These are phyloP conservation scores for Rana temporaria DNA, from an alignment of 2,113 vertebrate species.

Conservation along the genomic window DNA sequence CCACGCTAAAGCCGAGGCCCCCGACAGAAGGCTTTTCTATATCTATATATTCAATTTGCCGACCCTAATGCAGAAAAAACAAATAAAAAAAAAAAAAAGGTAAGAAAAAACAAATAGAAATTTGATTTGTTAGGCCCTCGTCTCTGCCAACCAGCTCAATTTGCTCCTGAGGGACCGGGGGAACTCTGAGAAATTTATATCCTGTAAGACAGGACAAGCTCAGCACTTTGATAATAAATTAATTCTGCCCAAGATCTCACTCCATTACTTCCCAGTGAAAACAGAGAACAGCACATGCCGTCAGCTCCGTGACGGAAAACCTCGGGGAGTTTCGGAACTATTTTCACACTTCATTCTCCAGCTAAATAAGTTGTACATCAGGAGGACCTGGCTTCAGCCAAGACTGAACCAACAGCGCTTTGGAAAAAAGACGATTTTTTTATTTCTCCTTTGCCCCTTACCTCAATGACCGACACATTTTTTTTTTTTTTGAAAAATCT, in stretches of 20 bases:
- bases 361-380: constrained; percentile 61
- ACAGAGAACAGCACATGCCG: constrained; percentile 61
- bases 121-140: constrained; percentile 47
- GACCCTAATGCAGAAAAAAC: constrained; percentile 75
- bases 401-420: constrained; percentile 65
- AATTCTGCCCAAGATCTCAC: constrained; percentile 67
- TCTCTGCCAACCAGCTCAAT: constrained; percentile 48
- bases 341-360: constrained; percentile 70
- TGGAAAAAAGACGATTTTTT: constrained; percentile 55
- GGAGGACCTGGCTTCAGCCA: constrained; percentile 65
- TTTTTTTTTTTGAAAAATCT: too few species aligned
- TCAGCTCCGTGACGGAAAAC: constrained; percentile 56
- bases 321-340: constrained; percentile 63
- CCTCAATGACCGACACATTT: too few species aligned
- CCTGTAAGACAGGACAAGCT: constrained; percentile 58
- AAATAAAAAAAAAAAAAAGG: constrained; percentile 53
- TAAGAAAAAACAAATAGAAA: constrained; percentile 58
- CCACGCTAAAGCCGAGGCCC: constrained; percentile 93
- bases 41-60: constrained; percentile 79
- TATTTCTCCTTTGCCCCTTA: not conserved
- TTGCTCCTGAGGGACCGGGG: constrained; percentile 29
- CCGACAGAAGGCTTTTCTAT: constrained; percentile 85
- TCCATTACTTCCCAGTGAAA: constrained; percentile 68
- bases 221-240: constrained; percentile 63
- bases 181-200: constrained; percentile 51